These are phyloP conservation scores for Drosophila setifemur DNA, from an alignment of 1,140 invertebrate genomes.

Conservation along the genomic window DNA sequence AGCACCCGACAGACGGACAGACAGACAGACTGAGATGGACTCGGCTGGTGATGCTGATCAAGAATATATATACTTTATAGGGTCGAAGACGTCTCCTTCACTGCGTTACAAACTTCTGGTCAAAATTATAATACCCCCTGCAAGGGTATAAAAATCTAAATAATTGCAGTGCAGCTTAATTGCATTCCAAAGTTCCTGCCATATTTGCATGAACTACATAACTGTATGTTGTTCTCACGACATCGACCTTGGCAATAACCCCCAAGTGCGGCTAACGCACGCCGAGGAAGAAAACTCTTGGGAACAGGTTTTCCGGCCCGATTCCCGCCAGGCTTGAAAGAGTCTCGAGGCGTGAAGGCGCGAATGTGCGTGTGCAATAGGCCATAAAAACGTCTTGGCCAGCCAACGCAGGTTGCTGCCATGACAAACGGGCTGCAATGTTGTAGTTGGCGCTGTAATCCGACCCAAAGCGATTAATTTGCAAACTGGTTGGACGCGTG, in stretches of 20 bases:
- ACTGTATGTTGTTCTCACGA: constrained; percentile 50
- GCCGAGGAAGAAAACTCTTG: constrained; percentile 65
- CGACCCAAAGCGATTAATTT: constrained; percentile 36
- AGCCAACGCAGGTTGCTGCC: constrained; percentile 28
- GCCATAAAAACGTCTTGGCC: constrained; percentile 33
- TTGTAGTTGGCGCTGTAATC: constrained; percentile 25
- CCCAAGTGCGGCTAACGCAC: constrained; percentile 24
- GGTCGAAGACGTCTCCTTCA: too few relatives aligned
- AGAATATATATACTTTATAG: too few relatives aligned
- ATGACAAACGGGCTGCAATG: constrained; percentile 41
- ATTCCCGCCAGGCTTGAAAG: constrained; percentile 27
- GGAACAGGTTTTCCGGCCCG: constrained; percentile 46
- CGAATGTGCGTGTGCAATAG: constrained; percentile 67
- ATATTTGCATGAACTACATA: constrained; percentile 40
- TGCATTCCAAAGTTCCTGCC: constrained; percentile 54
- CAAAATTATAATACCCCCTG: too few relatives aligned
- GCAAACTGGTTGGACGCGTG: constrained; percentile 50
- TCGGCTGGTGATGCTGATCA: too few relatives aligned
- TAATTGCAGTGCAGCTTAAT: too few relatives aligned
- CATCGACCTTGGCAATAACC: constrained; percentile 67
- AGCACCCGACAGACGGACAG: too few relatives aligned
- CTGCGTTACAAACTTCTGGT: too few relatives aligned
- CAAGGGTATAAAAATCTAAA: too few relatives aligned
- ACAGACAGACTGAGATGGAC: too few relatives aligned
- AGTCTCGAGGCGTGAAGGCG: constrained; percentile 45